Evolutionary conservation across 2,797 vertebrate genomes (phyloP).

Genomic region (Fundulus diaphanus): DNA sequence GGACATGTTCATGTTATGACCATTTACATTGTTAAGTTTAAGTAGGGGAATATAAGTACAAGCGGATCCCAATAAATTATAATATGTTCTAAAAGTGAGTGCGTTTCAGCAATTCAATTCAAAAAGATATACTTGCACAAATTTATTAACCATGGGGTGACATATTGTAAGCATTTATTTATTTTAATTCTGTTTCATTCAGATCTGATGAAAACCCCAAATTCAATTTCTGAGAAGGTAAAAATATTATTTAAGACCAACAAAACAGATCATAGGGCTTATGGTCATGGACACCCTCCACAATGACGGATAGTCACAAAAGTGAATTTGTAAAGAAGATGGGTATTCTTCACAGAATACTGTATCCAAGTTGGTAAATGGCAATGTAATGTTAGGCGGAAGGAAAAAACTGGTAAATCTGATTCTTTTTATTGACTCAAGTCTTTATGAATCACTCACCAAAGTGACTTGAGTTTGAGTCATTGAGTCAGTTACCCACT

Average conservation of each 20-base stretch:
- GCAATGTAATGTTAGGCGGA: neutral
- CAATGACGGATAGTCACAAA: neutral
- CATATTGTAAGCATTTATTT: neutral
- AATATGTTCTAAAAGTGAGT: neutral
- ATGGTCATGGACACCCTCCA: neutral
- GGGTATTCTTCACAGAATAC: neutral
- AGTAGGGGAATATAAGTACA: neutral
- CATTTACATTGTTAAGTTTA: neutral
- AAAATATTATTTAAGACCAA: neutral
- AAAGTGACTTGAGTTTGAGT: too few relatives aligned
- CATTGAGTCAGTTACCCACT: too few relatives aligned
- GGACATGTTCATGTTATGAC: constrained; percentile 2
- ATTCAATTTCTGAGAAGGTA: neutral
- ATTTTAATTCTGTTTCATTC: neutral
- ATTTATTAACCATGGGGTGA: neutral
- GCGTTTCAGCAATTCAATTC: too few relatives aligned
- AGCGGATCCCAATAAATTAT: neutral
- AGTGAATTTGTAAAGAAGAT: neutral
- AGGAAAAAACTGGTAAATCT: too few relatives aligned
- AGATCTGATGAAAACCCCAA: neutral
- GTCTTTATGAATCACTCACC: too few relatives aligned
- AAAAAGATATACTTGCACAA: neutral
- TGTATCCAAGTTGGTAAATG: neutral
- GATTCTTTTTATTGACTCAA: too few relatives aligned
- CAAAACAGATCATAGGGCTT: neutral